These are phyloP conservation scores for Rhynchopsitta pachyrhyncha DNA, from an alignment of 2,113 vertebrate genomes.

Conservation along the genomic window DNA sequence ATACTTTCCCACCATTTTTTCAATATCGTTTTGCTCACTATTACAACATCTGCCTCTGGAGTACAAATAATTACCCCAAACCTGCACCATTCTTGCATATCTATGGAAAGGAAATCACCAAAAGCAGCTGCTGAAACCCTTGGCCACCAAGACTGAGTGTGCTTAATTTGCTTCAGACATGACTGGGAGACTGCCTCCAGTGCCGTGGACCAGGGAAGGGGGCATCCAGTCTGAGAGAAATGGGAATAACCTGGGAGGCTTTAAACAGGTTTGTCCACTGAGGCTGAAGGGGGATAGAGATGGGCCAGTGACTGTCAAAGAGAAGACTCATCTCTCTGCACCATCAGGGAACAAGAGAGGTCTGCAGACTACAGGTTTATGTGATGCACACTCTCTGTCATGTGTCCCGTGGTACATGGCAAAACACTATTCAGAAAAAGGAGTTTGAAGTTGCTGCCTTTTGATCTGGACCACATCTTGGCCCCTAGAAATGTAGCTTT, in stretches of 20 bases:
- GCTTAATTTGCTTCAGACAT: background rate
- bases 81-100: background rate
- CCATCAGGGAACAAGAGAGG: background rate
- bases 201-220: background rate
- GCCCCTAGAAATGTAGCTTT: background rate
- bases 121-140: background rate
- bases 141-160: accelerated
- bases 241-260: background rate
- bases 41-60: background rate
- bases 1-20: background rate
- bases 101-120: background rate
- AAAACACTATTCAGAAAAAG: background rate
- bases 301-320: background rate
- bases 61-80: background rate
- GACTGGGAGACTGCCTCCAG: background rate
- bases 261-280: background rate
- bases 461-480: background rate
- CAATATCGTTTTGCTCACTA: accelerated
- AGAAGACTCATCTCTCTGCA: background rate
- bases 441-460: background rate
- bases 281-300: background rate
- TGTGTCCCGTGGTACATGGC: accelerated
- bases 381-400: background rate
- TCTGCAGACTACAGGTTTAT: background rate
- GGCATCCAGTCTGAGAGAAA: background rate